Conservation (phyloP, 2,797 vertebrate genomes). For the Syngnathus acus region DNA sequence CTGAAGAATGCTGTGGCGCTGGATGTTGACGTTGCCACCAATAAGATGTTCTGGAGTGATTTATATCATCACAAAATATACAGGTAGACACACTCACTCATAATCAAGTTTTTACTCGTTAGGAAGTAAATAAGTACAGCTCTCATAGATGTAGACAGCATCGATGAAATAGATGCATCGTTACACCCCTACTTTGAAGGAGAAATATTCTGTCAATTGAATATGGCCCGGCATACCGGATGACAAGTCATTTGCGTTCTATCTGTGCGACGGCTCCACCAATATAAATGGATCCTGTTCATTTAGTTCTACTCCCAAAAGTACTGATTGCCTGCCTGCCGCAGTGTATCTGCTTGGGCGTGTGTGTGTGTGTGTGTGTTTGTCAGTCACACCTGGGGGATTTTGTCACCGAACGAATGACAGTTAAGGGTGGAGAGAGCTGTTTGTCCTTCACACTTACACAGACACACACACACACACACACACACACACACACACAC, state of each 20-base stretch:
- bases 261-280: slow-evolving; percentile 4
- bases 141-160: too few species aligned
- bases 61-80: slow-evolving; percentile 92
- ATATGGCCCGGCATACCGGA: too few species aligned
- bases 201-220: too few species aligned
- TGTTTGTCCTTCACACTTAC: slow-evolving; percentile 51
- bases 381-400: not conserved
- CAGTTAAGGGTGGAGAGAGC: slow-evolving; percentile 21
- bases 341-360: not conserved
- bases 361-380: slow-evolving; percentile 2
- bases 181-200: too few species aligned
- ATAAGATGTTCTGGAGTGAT: slow-evolving; percentile 97
- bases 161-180: too few species aligned
- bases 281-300: not conserved
- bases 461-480: slow-evolving; percentile 8
- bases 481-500: not conserved
- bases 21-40: slow-evolving; percentile 90
- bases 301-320: too few species aligned
- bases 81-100: slow-evolving; percentile 68
- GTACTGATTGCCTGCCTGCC: not conserved
- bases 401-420: slow-evolving; percentile 2
- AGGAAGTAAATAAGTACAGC: too few species aligned
- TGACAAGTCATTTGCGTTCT: too few species aligned
- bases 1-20: slow-evolving; percentile 94
- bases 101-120: not conserved